These are phyloP conservation scores for Tringa solitaria DNA, from an alignment of 2,113 vertebrate genomes.

Conservation along the genomic window DNA sequence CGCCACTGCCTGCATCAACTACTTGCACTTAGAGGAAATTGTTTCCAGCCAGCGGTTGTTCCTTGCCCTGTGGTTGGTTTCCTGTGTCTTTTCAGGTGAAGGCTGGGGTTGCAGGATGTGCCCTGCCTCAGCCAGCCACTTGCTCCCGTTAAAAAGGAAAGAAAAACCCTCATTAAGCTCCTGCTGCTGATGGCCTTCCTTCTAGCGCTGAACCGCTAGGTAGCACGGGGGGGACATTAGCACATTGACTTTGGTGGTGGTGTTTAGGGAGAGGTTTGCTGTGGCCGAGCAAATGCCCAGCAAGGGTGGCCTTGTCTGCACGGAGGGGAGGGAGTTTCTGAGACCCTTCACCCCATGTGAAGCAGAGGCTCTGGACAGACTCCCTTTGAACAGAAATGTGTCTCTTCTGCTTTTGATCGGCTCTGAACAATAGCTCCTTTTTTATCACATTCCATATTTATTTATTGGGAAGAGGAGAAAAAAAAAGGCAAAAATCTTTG, in stretches of 20 bases:
- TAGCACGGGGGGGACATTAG: neutral
- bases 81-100: neutral
- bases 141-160: neutral
- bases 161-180: neutral
- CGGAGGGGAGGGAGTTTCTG: neutral
- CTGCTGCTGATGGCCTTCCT: neutral
- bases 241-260: neutral
- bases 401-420: slow-evolving; percentile 15
- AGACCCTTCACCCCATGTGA: neutral
- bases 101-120: neutral
- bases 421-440: neutral
- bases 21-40: neutral
- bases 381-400: slow-evolving; percentile 17
- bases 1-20: neutral
- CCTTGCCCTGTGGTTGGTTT: neutral
- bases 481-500: neutral
- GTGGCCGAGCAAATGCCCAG: neutral
- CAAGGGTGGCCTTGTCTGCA: neutral
- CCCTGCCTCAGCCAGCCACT: neutral
- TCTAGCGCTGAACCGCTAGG: neutral
- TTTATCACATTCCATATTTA: neutral
- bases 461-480: neutral
- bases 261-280: neutral
- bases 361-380: neutral
- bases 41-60: neutral